Base-by-base conservation (phyloP, 2,888 invertebrate genomes). In the Callimorpha dominula region DNA sequence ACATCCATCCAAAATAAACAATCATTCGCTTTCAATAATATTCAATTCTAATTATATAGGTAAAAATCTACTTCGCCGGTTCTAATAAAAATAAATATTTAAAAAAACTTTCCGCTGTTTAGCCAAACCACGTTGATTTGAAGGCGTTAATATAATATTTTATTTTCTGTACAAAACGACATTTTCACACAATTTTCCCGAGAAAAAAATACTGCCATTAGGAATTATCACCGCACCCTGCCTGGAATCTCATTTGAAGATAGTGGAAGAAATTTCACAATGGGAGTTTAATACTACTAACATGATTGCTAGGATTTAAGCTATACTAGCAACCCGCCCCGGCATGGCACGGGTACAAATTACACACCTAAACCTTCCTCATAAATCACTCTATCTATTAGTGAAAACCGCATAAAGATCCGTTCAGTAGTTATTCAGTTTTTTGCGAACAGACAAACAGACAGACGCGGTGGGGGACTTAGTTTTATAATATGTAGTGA, bases 1-100 rank as follows among this genome's bases (percentile, higher is more conserved):
- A 11, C 62, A 64, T 62, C 70, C 65, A 52, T 68, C 62, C n/a
- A 49, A 64, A 75, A 73, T 64, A 70, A 3, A 65, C 12, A 65
- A 57, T 11, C 4, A 20, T 20, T 57, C n/a, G n/a, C n/a, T 54
- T 60, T 42, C 31, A 70, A 9, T 66, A 50, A 11, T 11, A 65
- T 14, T 17, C 20, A 31, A 40, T 49, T 31, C 46, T 63, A 49
- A n/a, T n/a, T n/a, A 62, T 46, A n/a, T 46, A 43, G 42, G 50
- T 17, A 62, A 69, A 62, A 60, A 42, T 46, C 62, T 62, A n/a
- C 31, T 68, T n/a, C 68, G 62, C 49, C 62, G 46, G 20, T 43
- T 17, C 46, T 15, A 20, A 50, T 49, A 50, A 50, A 66, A 66
- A 52, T 15, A 66, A 7, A 66, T 49, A 52, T 40, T 67, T 67